Evolutionary conservation across 2,113 vertebrate genomes (phyloP), one percentile per base, ranked within the genome.

Genomic region (Furnarius figulus): DNA sequence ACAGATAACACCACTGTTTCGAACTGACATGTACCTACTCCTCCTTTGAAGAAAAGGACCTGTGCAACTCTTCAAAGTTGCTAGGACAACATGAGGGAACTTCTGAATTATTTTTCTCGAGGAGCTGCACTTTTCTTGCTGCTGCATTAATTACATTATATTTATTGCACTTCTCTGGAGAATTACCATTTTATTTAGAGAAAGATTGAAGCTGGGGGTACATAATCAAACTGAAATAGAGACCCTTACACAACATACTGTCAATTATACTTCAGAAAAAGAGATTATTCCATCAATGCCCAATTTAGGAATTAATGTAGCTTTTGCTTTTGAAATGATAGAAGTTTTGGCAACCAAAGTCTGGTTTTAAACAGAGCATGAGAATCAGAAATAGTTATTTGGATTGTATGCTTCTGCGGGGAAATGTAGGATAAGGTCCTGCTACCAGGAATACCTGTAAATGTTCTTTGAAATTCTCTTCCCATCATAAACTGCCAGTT

Each of bases 61-160:
- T 70, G 2, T 92, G 85, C 73, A 93, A 61, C 55, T 80, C 70
- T 1, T 2, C 30, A 37, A 77, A 90, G 93, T 96, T 95, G 82
- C 93, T 85, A 95, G 70, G 91, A 95, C 82, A 87, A 93, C 89
- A 47, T 0, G 2, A 81, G 35, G 63, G 35, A 93, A 90, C 70
- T 92, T 93, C 63, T 0, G 24, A 85, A 77, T 92, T 77, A 74
- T 92, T 77, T 73, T 80, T 5, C 50, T 85, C 0, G 1, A 77
- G 86, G 24, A 96, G 46, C 49, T 81, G 49, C 61, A 37, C 74
- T 91, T 85, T 86, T 87, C 61, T 68, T 74, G 49, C 63, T 73
- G 59, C 39, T 59, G 59, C 70, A 77, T 92, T 93, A 93, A 87
- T 95, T 87, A 70, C n/a, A 61, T 81, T 85, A 80, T 89, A 89